These are phyloP conservation scores for Melitaea cinxia DNA, from an alignment of 1,140 invertebrate genomes.

Conservation along the genomic window DNA sequence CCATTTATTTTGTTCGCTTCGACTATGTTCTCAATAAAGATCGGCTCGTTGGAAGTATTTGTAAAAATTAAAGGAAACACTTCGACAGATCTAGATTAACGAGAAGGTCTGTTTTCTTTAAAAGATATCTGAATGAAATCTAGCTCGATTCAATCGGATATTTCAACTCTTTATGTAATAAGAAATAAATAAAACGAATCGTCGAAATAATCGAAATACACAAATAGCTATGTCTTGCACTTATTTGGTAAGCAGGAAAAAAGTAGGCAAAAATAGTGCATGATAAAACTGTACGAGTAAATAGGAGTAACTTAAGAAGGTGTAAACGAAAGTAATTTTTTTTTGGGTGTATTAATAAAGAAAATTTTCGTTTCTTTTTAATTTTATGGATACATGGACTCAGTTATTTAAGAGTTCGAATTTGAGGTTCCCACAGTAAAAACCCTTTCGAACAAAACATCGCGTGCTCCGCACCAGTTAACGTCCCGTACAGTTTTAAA, in stretches of 20 bases:
- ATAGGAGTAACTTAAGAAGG: no score
- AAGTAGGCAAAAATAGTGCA: no score
- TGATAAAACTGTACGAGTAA: no score
- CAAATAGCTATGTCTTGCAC: no score
- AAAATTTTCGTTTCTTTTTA: no score
- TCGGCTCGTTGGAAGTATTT: slow-evolving; percentile 8
- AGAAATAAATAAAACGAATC: no score
- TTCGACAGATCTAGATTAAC: slow-evolving; percentile 9
- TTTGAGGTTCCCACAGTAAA: neutral
- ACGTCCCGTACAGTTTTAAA: slow-evolving; percentile 11
- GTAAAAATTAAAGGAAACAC: slow-evolving; percentile 23
- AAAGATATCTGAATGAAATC: neutral
- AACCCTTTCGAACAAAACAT: slow-evolving; percentile 6
- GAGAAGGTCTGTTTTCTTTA: slow-evolving; percentile 1
- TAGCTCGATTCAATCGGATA: neutral
- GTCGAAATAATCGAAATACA: no score
- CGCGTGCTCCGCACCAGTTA: slow-evolving; percentile 10
- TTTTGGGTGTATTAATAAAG: no score
- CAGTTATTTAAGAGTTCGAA: neutral
- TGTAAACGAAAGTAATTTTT: no score
- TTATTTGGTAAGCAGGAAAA: no score
- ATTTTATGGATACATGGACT: no score
- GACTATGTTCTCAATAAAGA: slow-evolving; percentile 19
- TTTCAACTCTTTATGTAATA: no score
- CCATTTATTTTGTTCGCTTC: slow-evolving; percentile 7